These are phyloP conservation scores for Anagyrus pseudococci DNA, from an alignment of 2,888 invertebrate genomes.

Conservation along the genomic window DNA sequence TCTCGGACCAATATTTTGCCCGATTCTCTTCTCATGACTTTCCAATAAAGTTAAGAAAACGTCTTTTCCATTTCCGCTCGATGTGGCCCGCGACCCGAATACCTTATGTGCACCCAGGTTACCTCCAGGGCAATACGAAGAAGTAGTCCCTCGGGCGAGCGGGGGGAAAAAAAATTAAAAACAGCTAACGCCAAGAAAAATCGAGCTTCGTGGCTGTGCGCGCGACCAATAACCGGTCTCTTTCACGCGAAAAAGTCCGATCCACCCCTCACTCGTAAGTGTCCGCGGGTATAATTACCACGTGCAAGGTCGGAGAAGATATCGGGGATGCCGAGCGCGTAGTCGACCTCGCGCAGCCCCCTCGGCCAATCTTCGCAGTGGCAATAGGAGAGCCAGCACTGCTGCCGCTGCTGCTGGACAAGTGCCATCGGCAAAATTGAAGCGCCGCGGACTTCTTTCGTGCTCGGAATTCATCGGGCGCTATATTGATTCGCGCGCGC, in stretches of 20 bases:
- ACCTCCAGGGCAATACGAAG: background rate
- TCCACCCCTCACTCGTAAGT: slow-evolving; percentile 6
- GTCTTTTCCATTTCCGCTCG: slow-evolving; percentile 4
- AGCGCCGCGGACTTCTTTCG: slow-evolving; percentile 50
- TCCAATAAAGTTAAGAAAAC: background rate
- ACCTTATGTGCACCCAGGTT: slow-evolving; percentile 3
- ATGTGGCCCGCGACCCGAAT: slow-evolving; percentile 13
- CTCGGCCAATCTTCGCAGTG: slow-evolving; percentile 27
- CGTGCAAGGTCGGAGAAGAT: slow-evolving; percentile 19
- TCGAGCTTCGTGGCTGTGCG: slow-evolving; percentile 3
- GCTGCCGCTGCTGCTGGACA: no score
- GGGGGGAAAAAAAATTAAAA: slow-evolving; percentile 26
- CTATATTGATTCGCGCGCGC: slow-evolving; percentile 17
- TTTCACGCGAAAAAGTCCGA: background rate
- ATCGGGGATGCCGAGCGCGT: slow-evolving; percentile 27
- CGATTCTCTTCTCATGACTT: no score
- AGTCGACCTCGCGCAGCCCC: background rate
- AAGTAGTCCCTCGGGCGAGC: background rate
- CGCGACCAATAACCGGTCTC: slow-evolving; percentile 17
- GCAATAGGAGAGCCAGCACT: no score
- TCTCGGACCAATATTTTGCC: no score
- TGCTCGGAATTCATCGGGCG: slow-evolving; percentile 49
- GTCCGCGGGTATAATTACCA: slow-evolving; percentile 26
- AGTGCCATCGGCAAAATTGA: slow-evolving; percentile 51
- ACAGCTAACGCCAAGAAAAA: slow-evolving; percentile 4